Base-by-base conservation (phyloP, 2,888 invertebrate species). In the Agonopterix subpropinquella region DNA sequence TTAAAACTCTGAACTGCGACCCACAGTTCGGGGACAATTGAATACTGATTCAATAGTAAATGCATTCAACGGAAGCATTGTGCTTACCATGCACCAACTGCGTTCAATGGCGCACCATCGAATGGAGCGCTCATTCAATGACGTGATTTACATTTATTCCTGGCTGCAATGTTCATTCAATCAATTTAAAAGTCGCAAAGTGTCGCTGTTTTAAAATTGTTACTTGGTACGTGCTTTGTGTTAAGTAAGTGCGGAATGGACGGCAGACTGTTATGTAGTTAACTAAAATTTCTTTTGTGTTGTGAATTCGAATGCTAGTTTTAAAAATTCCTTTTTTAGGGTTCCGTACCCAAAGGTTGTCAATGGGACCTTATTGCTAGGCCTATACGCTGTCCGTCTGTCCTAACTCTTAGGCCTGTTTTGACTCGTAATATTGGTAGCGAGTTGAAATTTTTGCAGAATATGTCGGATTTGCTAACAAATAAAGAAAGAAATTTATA, bases 141-240 rank as follows among this genome's bases (percentile, higher is more conserved):
- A 70, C 73, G 75, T 79, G 77, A 81, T 82, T 82, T 79, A 82
- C 80, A 80, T 80, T 81, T 77, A 80, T 77, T 68, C 71, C 66
- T 57, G 66, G 45, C 48, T 52, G 60, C 61, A 73, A 73, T 70
- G 66, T 62, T 66, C 61, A 65, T 62, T 66, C 61, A 65, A 65
- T 69, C 65, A 60, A 71, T 75, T 70, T 72, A 61, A 70, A 70
- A 70, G 57, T 64, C 61, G 64, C 61, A 60, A 49, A 60, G 61
- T 47, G 49, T 18, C 45, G 49, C 49, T 28, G 44, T 52, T 46
- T 44, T 45, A 44, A 5, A 43, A 15, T 10, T 43, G 8, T 9
- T 18, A 43, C 10, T 43, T 13, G 9, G 18, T 15, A 15, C 13
- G 43, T 43, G 11, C 46, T 39, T 11, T 4, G 10, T 39, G 39